Percentiles rank a stretch among this genome's conserved stretches.
phyloP scores from a whole-genome alignment of 2,797 vertebrate genomes.

The Acropternis orthonyx region DNA sequence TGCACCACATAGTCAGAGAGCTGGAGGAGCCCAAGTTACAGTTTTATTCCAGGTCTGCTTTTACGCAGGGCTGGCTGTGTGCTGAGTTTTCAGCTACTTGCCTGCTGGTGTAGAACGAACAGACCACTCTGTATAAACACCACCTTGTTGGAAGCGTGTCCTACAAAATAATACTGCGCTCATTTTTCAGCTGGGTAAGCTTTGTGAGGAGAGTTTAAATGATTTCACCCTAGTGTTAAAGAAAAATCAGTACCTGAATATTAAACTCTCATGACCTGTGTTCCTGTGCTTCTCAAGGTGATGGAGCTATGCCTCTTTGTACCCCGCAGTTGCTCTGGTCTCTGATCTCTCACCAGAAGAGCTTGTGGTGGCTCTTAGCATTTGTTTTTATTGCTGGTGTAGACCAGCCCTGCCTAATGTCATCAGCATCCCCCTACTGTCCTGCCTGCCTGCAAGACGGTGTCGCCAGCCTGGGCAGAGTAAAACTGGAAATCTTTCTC shows the following conservation, averaged over 20 bases:
- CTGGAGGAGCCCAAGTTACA: not conserved
- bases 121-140: not conserved
- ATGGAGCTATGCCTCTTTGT: not conserved
- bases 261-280: not conserved
- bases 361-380: not conserved
- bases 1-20: not conserved
- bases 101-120: not conserved
- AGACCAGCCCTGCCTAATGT: not conserved
- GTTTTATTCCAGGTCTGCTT: not conserved
- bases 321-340: not conserved
- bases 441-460: not conserved
- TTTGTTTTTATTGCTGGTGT: not conserved
- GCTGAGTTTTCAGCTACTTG: not conserved
- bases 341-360: not conserved
- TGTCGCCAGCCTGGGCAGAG: not conserved
- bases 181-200: slow-evolving; percentile 19
- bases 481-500: not conserved
- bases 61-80: not conserved
- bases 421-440: not conserved
- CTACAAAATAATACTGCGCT: not conserved
- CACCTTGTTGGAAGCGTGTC: not conserved
- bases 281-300: not conserved
- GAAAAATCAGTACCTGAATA: not conserved
- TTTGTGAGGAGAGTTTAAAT: not conserved
- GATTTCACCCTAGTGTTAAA: not conserved